Conservation (phyloP, 1,140 invertebrate genomes). For the Batillaria attramentaria region DNA sequence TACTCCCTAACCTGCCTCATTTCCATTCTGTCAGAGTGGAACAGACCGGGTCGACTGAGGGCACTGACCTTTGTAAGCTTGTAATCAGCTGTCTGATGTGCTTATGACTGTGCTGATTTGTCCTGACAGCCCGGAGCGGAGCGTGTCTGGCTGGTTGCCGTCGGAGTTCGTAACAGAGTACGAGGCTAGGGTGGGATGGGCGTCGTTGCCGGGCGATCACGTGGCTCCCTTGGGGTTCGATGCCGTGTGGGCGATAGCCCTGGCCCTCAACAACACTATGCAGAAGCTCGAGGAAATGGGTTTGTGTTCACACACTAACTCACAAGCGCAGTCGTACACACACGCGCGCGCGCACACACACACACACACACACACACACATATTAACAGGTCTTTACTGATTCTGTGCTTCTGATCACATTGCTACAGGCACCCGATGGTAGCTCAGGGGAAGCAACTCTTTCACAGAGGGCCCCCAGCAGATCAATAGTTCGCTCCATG, state of each 20-base stretch:
- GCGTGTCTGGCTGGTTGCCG: conserved; percentile 12
- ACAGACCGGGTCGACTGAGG: no score
- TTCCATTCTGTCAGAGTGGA: no score
- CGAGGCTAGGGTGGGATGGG: not conserved
- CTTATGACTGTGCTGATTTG: no score
- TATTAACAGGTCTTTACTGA: no score
- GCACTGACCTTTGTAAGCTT: no score
- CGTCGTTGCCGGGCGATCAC: not conserved
- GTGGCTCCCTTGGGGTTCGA: conserved; percentile 6
- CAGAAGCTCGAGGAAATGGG: not conserved
- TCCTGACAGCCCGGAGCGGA: not conserved
- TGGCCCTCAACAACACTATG: conserved; percentile 9
- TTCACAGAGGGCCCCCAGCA: not conserved
- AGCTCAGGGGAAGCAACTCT: not conserved
- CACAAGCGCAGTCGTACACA: not conserved
- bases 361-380: no score
- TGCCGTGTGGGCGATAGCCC: conserved; percentile 18
- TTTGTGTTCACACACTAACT: not conserved
- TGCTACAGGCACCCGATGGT: no score
- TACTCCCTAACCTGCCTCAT: no score
- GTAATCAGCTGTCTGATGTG: no score
- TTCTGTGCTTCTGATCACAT: no score
- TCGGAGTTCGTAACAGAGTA: not conserved
- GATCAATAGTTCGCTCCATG: no score
- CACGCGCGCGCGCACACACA: no score